Evolutionary conservation across 2,888 invertebrate species (phyloP).

Genomic region (Lasiommata megera): DNA sequence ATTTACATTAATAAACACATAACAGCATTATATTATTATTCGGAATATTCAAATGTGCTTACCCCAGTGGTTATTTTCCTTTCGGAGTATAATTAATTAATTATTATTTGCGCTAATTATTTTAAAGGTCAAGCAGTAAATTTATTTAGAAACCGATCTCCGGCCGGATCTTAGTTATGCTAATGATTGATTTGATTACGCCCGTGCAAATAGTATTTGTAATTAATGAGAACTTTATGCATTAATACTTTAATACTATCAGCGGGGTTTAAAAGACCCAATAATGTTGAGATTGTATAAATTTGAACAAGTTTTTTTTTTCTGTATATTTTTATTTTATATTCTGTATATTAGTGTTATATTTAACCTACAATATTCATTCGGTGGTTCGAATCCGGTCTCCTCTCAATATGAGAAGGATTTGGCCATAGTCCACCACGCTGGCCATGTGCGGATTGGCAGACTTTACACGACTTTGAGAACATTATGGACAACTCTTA

Average conservation of each 20-base stretch:
- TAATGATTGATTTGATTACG: constrained; percentile 28
- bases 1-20: neutral
- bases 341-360: too few species aligned
- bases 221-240: constrained; percentile 16
- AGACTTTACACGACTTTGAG: too few species aligned
- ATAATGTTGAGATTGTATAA: too few species aligned
- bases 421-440: too few species aligned
- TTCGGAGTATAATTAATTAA: constrained; percentile 2
- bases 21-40: neutral
- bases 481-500: too few species aligned
- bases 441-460: too few species aligned
- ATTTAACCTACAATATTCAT: too few species aligned
- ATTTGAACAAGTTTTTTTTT: neutral
- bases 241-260: neutral
- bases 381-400: too few species aligned
- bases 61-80: neutral
- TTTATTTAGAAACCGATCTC: constrained; percentile 25
- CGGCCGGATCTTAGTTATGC: constrained; percentile 24
- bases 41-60: constrained; percentile 8
- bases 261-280: neutral
- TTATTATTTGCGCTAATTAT: constrained; percentile 21
- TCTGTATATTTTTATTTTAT: neutral
- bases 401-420: too few species aligned
- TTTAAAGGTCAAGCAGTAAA: constrained; percentile 22
- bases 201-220: constrained; percentile 10